Evolutionary conservation across 2,888 invertebrate genomes (phyloP), one percentile per base, ranked within the genome.

Genomic region (Deroplatys truncata): DNA sequence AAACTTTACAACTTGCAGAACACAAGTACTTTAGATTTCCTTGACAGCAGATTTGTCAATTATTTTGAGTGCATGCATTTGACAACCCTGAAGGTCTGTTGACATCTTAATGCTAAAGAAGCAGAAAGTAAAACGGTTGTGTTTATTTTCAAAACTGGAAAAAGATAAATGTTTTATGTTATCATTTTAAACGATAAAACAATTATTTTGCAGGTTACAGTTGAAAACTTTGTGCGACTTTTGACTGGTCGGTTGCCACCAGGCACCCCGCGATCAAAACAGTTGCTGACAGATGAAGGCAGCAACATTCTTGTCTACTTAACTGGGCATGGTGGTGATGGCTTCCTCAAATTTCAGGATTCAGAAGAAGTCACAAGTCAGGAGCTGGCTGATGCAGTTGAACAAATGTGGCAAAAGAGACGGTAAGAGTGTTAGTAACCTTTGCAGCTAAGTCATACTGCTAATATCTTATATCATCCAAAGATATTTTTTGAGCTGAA

Each of bases 321-420:
- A 92, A 99, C 99, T 0, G 97, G 95, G 7, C 99, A 99, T 93
- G 99, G 99, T 9, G 99, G 99, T 28, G 99, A 99, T 94, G 99
- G 99, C 0, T 99, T 99, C 93, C 94, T 99, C 0, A 99, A 99
- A 94, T 99, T 99, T 93, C 99, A 99, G 94, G 99, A 99, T 93
- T 98, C 99, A 0, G 99, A 99, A 93, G 99, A 99, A 94, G 98
- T 99, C 31, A 99, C 99, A 3, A 99, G 98, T 93, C 98, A 99
- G 92, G 99, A 99, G 93, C 94, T 99, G 92, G 99, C 99, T 28
- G 99, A 99, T 95, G 99, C 99, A 28, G 95, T 99, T 89, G 99
- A 99, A 93, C 99, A 99, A 94, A 99, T 99, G 99, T 99, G 99
- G 98, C 98, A 99, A 93, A 99, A 99, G 93, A 96, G 97, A 93